phyloP scores from a whole-genome alignment of 1,140 invertebrate species.

The Parapsyche elsis region DNA sequence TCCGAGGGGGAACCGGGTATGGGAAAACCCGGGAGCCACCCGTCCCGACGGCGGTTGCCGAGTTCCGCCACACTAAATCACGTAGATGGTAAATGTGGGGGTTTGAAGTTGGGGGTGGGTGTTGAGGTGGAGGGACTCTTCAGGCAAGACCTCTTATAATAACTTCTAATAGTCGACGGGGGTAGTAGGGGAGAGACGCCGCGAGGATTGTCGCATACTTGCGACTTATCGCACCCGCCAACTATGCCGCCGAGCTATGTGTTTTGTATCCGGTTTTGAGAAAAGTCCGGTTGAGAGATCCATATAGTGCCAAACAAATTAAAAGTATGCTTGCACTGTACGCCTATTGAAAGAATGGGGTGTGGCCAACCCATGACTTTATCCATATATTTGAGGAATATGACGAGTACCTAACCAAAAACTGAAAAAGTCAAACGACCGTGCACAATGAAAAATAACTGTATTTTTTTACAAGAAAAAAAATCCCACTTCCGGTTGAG shows the following conservation, averaged over 20 bases:
- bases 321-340: too few species aligned
- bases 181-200: slow-evolving; percentile 58
- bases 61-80: slow-evolving; percentile 54
- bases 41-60: slow-evolving; percentile 11
- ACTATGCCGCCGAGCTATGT: slow-evolving; percentile 34
- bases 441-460: too few species aligned
- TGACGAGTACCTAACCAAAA: too few species aligned
- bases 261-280: neutral
- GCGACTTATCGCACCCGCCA: slow-evolving; percentile 65
- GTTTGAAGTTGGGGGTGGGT: neutral
- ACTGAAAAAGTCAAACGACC: too few species aligned
- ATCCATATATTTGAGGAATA: too few species aligned
- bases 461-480: too few species aligned
- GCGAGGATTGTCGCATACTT: slow-evolving; percentile 57
- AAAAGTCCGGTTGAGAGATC: neutral
- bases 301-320: too few species aligned
- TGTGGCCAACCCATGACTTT: too few species aligned
- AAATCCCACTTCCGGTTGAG: too few species aligned
- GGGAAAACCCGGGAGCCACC: neutral
- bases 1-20: neutral
- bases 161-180: slow-evolving; percentile 58
- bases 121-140: neutral
- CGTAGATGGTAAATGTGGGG: slow-evolving; percentile 55
- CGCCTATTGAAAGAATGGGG: too few species aligned
- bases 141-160: slow-evolving; percentile 48